Percentiles rank a stretch among this genome's conserved stretches.
Evolutionary conservation across 2,888 invertebrate genomes (phyloP).

Genomic region (Ochlodes sylvanus): DNA sequence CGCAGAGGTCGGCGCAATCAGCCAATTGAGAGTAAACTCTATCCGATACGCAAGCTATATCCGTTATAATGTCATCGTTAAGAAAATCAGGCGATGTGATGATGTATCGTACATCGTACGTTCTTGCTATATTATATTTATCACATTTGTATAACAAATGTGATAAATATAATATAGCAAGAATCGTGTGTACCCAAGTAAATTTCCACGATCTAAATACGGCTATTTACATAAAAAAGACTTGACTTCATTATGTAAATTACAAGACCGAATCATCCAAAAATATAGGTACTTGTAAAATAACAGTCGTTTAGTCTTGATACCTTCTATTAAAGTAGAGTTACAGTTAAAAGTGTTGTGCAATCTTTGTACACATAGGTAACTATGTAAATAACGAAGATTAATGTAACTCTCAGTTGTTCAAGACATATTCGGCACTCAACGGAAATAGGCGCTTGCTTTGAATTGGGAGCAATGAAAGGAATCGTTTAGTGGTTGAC

Average conservation of each 20-base stretch:
- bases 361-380: not conserved
- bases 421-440: conserved; percentile 3
- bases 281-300: too few relatives aligned
- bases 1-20: conserved; percentile 22
- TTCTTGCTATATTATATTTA: too few relatives aligned
- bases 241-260: too few relatives aligned
- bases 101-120: not conserved
- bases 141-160: too few relatives aligned
- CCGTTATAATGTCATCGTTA: not conserved
- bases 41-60: not conserved
- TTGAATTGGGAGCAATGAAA: conserved; percentile 66
- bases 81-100: not conserved
- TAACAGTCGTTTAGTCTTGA: too few relatives aligned
- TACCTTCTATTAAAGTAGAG: too few relatives aligned
- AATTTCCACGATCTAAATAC: too few relatives aligned
- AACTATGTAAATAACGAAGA: not conserved
- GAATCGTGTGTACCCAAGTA: too few relatives aligned
- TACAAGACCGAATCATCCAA: too few relatives aligned
- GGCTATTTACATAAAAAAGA: too few relatives aligned
- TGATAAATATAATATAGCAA: too few relatives aligned
- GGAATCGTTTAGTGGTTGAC: conserved; percentile 45
- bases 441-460: conserved; percentile 63
- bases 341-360: not conserved
- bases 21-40: conserved; percentile 22
- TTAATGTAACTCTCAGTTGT: conserved; percentile 1